These are phyloP conservation scores for Stomatorhinus walkeri DNA, from an alignment of 2,797 vertebrate species.

Conservation along the genomic window DNA sequence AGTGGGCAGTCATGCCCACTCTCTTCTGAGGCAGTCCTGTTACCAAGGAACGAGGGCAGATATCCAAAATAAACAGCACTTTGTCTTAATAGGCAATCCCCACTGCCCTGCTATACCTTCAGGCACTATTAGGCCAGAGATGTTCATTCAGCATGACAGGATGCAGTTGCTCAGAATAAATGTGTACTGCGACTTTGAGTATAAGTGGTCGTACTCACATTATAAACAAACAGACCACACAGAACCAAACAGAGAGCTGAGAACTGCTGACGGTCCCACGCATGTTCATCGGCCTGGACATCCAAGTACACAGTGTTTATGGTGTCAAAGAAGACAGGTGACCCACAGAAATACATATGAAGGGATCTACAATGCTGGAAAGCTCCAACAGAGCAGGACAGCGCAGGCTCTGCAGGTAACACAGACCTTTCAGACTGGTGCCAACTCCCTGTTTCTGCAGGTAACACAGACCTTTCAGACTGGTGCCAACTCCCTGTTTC, in stretches of 20 bases:
- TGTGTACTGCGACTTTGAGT: background rate
- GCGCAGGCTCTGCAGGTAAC: background rate
- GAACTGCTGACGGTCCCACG: background rate
- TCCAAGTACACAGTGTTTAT: background rate
- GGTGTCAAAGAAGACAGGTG: background rate
- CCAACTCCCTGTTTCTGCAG: no score
- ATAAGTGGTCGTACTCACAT: background rate
- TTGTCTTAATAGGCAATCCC: background rate
- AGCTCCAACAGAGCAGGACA: background rate
- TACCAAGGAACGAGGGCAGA: background rate
- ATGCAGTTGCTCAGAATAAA: background rate
- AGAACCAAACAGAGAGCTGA: background rate
- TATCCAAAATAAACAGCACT: background rate
- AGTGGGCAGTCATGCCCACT: background rate
- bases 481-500: background rate
- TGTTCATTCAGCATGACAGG: background rate
- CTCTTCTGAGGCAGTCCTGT: background rate
- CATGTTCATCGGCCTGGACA: background rate
- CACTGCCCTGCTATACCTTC: background rate
- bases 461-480: no score
- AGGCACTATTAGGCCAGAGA: background rate
- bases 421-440: no score
- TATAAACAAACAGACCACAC: background rate
- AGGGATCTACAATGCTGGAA: background rate
- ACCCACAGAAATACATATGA: background rate